Evolutionary conservation across 2,113 vertebrate genomes (phyloP), one percentile per base, ranked within the genome.

Genomic region (Aptenodytes patagonicus): DNA sequence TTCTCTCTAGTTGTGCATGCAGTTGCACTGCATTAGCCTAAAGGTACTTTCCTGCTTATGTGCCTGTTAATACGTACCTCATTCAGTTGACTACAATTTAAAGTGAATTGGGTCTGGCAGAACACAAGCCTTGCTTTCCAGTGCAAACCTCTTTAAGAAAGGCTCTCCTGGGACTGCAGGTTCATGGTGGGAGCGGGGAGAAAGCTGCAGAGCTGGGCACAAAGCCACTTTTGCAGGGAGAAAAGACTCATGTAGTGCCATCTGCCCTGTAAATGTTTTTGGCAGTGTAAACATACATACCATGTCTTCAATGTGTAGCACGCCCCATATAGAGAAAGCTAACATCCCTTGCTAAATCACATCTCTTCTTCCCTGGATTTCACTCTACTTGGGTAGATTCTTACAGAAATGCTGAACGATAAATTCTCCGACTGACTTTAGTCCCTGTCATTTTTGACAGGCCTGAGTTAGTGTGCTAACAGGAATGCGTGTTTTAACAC

Each of bases 221-320:
- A 29, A 64, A 85, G 60, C 60, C 77, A 66, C 83, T 87, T 88
- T 26, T 89, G 40, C 44, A 40, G 55, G 51, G 72, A 42, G 68
- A 89, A 72, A 81, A 88, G 60, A 69, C 61, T 92, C 47, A 57
- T 2, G 44, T 29, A 72, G 60, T 95, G 44, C 80, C 57, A 92
- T 95, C 69, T 96, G 91, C 85, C 88, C 87, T 73, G 82, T 69
- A 95, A 86, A 76, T 49, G 36, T 77, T 96, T 88, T 95, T 95
- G 87, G 83, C 72, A 61, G 65, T 16, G 54, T 72, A 89, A 93
- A 58, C 29, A 44, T n/a, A 65, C 22, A 55, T 78, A 87, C 16
- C 31, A 38, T 8, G 0, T 52, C 81, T 77, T 83, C 72, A 66
- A 49, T 0, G 0, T 60, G 31, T 42, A 85, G 55, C 34, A 36